A percentile compares a stretch with the other conserved stretches of the same genome.
Conservation (phyloP, 2,113 vertebrate species). For the Benitochromis conjunctus region DNA sequence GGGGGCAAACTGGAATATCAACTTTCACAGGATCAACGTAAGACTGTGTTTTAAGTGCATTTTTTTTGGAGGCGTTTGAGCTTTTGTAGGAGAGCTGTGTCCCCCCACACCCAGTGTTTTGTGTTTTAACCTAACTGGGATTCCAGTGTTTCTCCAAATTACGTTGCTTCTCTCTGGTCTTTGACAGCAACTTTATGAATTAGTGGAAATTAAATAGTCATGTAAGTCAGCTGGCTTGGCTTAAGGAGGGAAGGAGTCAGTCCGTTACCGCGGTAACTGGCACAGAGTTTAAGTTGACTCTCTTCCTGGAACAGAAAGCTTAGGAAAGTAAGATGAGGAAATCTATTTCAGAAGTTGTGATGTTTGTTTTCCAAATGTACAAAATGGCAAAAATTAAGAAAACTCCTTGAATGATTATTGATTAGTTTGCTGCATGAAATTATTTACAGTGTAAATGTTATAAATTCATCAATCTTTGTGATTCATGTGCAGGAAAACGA, state of each 20-base stretch:
- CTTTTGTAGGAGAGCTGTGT: neutral
- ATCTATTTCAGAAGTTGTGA: neutral
- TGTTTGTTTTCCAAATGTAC: neutral
- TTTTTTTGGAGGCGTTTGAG: neutral
- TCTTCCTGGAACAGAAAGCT: rapidly evolving
- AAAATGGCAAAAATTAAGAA: neutral
- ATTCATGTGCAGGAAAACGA: conserved; percentile 82
- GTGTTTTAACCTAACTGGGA: neutral
- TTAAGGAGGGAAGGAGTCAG: too few species aligned
- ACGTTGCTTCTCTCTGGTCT: neutral
- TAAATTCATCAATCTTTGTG: neutral
- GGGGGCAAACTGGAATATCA: conserved; percentile 91
- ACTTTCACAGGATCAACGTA: conserved; percentile 88
- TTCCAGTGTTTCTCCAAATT: neutral
- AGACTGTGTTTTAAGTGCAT: neutral
- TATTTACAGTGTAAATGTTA: neutral
- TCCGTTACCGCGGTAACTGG: too few species aligned
- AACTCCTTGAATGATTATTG: neutral
- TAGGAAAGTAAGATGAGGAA: too few species aligned
- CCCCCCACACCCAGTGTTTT: neutral
- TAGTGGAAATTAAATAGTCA: neutral
- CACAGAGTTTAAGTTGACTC: too few species aligned
- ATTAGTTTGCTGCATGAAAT: neutral
- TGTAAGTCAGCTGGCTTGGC: neutral
- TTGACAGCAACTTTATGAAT: neutral